Evolutionary conservation across 2,888 invertebrate species (phyloP).

Genomic region (Arctia plantaginis): DNA sequence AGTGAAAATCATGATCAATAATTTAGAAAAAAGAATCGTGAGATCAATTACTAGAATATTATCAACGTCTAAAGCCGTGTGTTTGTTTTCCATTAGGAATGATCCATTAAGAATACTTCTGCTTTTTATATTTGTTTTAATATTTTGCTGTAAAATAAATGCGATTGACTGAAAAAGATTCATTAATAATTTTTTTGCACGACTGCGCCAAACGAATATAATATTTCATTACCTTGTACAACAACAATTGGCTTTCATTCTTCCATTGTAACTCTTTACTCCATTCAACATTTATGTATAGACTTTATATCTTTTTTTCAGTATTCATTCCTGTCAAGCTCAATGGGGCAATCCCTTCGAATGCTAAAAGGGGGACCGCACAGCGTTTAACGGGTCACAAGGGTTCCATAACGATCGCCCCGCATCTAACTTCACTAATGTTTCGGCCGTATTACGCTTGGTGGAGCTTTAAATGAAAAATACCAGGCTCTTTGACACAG

Average conservation of each 20-base stretch:
- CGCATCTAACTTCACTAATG: conserved; percentile 51
- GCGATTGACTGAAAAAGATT: not conserved
- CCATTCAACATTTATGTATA: conserved; percentile 37
- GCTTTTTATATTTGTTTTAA: not conserved
- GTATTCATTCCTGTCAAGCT: conserved; percentile 43
- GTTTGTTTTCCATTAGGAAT: no score
- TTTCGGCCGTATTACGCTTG: conserved; percentile 46
- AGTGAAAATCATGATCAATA: no score
- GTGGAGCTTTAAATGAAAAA: conserved; percentile 50
- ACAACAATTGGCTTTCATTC: conserved; percentile 33
- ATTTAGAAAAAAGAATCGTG: no score
- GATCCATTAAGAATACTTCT: no score
- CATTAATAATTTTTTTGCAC: conserved; percentile 8
- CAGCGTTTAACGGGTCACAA: conserved; percentile 45
- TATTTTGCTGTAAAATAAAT: not conserved
- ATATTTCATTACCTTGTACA: conserved; percentile 19
- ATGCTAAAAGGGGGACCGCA: conserved; percentile 43
- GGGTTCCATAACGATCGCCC: conserved; percentile 46
- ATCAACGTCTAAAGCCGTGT: no score
- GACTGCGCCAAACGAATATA: conserved; percentile 14
- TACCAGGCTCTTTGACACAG: conserved; percentile 48
- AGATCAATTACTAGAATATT: no score
- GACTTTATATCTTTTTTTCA: conserved; percentile 42
- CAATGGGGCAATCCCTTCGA: conserved; percentile 45
- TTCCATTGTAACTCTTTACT: conserved; percentile 32